Base-by-base conservation (phyloP, 2,797 vertebrate genomes). In the Graptemys geographica region DNA sequence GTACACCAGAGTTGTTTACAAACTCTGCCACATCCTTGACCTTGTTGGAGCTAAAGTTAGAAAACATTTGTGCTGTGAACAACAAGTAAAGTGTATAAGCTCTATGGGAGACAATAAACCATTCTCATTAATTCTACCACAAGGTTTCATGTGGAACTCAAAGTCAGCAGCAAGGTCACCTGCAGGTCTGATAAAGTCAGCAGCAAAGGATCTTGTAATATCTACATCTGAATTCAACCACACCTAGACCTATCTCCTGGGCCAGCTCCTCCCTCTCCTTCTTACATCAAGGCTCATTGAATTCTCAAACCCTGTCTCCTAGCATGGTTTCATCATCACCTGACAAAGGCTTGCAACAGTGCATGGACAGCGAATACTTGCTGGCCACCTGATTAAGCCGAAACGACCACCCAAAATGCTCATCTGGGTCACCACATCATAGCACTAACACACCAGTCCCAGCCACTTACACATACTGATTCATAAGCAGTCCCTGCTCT, bases 141-240 rank as follows among this genome's bases (percentile, higher is more conserved):
- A 79, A 83, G 78, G 79, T 92, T 0, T 0, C 16, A 19, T 59
- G n/a, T 0, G 0, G 41, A 93, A 80, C 11, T 89, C 74, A 15
- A 87, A 90, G 41, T 51, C 86, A 89, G 81, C 59, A 91, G 88
- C 57, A 90, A 79, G 86, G 37, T 74, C 27, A 78, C 69, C 37
- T 49, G 65, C 4, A 52, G 21, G 33, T 51, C 53, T 49, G 1
- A 5, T 15, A 78, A 0, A 0, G 52, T 62, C 78, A 92, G 5
- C 86, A 87, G 74, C 41, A 79, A 41, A 81, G 49, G 55, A 92
- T 12, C 37, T 51, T 59, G 52, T 23, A 87, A 79, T 59, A 69
- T 6, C 18, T 4, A n/a, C 2, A 9, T 1, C 6, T 12, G 27
- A 44, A 79, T n/a, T 79, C 92, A 57, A 33, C 44, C 8, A 31